Evolutionary conservation across 2,888 invertebrate genomes (phyloP).

Genomic region (Pterostichus madidus): DNA sequence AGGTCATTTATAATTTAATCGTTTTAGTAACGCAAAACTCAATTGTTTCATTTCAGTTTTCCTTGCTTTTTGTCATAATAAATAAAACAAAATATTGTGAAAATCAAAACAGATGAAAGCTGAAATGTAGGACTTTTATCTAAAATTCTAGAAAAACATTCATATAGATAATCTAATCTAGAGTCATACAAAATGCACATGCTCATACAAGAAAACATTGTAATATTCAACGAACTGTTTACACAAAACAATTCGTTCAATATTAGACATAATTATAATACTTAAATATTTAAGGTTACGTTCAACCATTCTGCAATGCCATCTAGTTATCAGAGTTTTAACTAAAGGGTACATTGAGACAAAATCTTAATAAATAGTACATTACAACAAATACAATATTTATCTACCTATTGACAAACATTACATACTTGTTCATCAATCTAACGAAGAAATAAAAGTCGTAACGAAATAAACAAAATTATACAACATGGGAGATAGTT

Average conservation of each 20-base stretch:
- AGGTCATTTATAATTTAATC: neutral
- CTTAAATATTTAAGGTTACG: constrained; percentile 53
- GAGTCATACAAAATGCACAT: constrained; percentile 64
- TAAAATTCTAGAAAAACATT: constrained; percentile 44
- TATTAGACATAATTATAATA: constrained; percentile 2
- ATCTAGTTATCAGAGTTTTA: constrained; percentile 8
- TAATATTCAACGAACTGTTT: too few relatives aligned
- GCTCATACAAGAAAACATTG: constrained; percentile 42
- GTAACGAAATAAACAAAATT: neutral
- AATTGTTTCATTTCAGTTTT: constrained; percentile 62
- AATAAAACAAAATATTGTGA: constrained; percentile 4
- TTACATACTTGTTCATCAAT: neutral
- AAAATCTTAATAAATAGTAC: neutral
- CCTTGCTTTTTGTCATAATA: constrained; percentile 44
- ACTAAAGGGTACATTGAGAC: constrained; percentile 33
- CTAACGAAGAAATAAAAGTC: too few relatives aligned
- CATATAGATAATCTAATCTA: constrained; percentile 38
- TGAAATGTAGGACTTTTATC: constrained; percentile 64
- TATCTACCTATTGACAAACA: constrained; percentile 28
- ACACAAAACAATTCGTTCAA: neutral
- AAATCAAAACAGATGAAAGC: constrained; percentile 56
- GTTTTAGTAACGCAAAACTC: constrained; percentile 52
- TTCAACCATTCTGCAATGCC: constrained; percentile 53
- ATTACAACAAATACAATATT: constrained; percentile 30
- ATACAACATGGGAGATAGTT: constrained; percentile 4